These are phyloP conservation scores for Mesoligia furuncula DNA, from an alignment of 2,888 invertebrate species.

Conservation along the genomic window DNA sequence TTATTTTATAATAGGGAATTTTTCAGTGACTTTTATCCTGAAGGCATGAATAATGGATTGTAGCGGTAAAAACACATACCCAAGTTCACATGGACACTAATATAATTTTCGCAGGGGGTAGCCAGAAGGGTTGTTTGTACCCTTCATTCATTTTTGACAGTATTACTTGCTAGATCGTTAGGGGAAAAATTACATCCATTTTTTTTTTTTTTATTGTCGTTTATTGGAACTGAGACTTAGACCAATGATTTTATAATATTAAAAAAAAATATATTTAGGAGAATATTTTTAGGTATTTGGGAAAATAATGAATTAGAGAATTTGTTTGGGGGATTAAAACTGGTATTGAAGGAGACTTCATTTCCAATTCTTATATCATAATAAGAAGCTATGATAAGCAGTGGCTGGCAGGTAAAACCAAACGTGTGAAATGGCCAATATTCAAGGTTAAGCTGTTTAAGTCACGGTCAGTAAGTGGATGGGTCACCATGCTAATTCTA, in stretches of 20 bases:
- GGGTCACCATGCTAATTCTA: neutral
- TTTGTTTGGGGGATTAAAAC: neutral
- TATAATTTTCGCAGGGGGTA: neutral
- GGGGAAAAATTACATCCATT: neutral
- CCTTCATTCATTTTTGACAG: conserved; percentile 8
- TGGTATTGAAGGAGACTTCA: neutral
- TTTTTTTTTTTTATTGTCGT: neutral
- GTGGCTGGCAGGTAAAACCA: neutral
- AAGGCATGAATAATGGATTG: neutral
- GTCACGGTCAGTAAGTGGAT: neutral
- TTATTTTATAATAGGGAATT: neutral
- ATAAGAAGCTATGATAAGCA: neutral
- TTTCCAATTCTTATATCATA: neutral
- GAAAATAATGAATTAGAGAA: neutral
- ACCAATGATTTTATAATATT: neutral
- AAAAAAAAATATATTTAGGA: neutral
- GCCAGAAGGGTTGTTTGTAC: neutral
- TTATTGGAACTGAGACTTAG: neutral
- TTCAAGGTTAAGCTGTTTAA: neutral
- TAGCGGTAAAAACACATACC: too few relatives aligned
- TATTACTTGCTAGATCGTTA: neutral
- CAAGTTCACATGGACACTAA: neutral
- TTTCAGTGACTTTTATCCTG: neutral
- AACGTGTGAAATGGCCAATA: neutral
- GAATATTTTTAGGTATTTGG: neutral